Conservation (phyloP, 2,113 vertebrate species). For the Lutjanus erythropterus region DNA sequence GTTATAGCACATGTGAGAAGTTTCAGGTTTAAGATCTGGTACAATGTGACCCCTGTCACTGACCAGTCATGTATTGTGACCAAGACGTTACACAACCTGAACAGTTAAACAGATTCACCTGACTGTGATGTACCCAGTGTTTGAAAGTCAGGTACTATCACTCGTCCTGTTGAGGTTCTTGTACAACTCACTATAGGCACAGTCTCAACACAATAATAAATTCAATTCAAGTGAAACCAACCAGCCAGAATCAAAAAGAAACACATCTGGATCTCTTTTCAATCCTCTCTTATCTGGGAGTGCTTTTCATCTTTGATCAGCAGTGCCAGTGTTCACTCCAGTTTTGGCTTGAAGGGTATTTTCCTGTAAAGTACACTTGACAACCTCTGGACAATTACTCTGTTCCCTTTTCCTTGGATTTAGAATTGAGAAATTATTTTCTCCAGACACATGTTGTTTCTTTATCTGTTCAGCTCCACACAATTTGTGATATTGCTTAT, state of each 20-base stretch:
- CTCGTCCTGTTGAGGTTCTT: background rate
- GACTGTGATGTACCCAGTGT: background rate
- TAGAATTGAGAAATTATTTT: slow-evolving; percentile 16
- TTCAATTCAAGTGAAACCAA: slow-evolving; percentile 1
- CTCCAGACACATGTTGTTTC: background rate
- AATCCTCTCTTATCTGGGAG: slow-evolving; percentile 23
- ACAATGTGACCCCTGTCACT: too few relatives aligned
- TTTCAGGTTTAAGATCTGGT: too few relatives aligned
- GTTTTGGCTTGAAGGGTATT: slow-evolving; percentile 10
- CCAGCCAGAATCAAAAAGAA: slow-evolving; percentile 13
- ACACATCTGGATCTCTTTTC: slow-evolving; percentile 34
- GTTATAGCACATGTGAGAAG: background rate
- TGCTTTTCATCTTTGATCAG: slow-evolving; percentile 41
- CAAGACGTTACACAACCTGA: too few relatives aligned
- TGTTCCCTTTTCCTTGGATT: slow-evolving; percentile 15
- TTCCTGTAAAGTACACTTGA: slow-evolving; percentile 15
- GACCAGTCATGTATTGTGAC: too few relatives aligned
- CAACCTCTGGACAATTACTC: slow-evolving; percentile 12
- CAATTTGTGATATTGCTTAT: background rate
- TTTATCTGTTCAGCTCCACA: background rate
- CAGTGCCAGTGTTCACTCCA: slow-evolving; percentile 1
- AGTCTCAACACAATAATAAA: background rate
- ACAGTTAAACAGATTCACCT: background rate
- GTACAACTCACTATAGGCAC: background rate
- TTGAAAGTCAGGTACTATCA: background rate